Base-by-base conservation (phyloP, 2,797 vertebrate species). In the Poeciliopsis infans region DNA sequence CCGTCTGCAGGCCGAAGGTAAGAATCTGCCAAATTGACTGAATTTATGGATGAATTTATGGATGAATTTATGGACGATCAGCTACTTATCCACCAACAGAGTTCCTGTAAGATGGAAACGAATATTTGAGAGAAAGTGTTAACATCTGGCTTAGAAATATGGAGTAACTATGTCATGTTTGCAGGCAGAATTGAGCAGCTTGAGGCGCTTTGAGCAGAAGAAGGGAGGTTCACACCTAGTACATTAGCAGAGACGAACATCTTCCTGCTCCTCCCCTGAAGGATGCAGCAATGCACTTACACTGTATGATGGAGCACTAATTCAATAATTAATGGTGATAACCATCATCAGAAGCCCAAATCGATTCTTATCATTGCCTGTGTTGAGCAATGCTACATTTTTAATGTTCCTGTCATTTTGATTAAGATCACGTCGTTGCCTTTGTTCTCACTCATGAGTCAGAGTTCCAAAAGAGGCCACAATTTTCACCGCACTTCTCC, bases 291-390 rank as follows among this genome's bases (percentile, higher is more conserved):
- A 81, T 89, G 92, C 91, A 92, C 92, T 94, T 93, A 92, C 85
- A 92, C 28, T 87, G 86, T 76, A 87, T 90, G 89, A 94, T 90
- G 89, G 91, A 93, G 90, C 86, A 87, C 81, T 92, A 90, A 93
- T 93, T 94, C 80, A 94, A 95, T 94, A 94, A 94, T 94, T 94
- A 93, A 95, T 94, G 93, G 80, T 91, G 92, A 94, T 93, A 94
- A 93, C 93, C 94, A 94, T 94, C 91, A 94, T 86, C 92, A 90
- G 88, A 88, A 91, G 86, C 89, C 81, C 88, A 89, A 92, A 94
- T 95, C 85, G 89, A 94, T 95, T 94, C 93, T 92, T 94, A 94
- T 93, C 89, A 93, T 90, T 90, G 85, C 89, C 91, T 86, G 89
- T 92, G 92, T 91, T 90, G 92, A 93, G 91, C 89, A 92, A 92